Base-by-base conservation (phyloP, 2,888 invertebrate species). In the Hipparchia semele region DNA sequence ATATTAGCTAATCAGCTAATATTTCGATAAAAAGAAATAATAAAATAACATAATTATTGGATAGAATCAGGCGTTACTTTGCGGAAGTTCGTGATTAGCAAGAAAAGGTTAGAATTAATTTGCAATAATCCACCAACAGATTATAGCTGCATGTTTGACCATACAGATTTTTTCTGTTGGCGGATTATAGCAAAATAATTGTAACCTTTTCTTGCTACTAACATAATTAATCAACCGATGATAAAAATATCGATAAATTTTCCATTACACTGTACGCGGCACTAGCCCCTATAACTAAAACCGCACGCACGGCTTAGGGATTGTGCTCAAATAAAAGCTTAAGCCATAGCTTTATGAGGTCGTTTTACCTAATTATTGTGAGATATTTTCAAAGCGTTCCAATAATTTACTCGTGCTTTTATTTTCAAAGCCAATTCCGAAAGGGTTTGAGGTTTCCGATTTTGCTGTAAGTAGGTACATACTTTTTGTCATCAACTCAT, bases 231-330 rank as follows among this genome's bases (percentile, higher is more conserved):
- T 60, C 49, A 13, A 49, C 2, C 46, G 8, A 46, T 62, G n/a
- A 3, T 3, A 53, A 33, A 64, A 33, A 65, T 65, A 33, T 65
- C 65, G 65, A 65, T 53, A 53, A 53, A 64, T 49, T 13, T 8
- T 13, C 9, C 7, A 13, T 8, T 59, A 0, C 10, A 12, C 3
- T 2, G 0, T 23, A 23, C 2, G 71, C 75, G 74, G 39, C 78
- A 75, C 77, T 77, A 78, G 76, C 73, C 75, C 71, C 72, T 76
- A 74, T 78, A 70, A 75, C 77, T 72, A 72, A 76, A 73, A 62
- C 64, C 66, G 61, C 71, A 66, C 60, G 71, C 60, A 54, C 75
- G 75, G 66, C 71, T 71, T 54, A 71, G 71, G 73, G 69, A 68
- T 76, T 74, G 73, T 72, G 68, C 73, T 74, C 67, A 68, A 72